These are phyloP conservation scores for Leucopsar rothschildi DNA, from an alignment of 2,113 vertebrate species.

Conservation along the genomic window DNA sequence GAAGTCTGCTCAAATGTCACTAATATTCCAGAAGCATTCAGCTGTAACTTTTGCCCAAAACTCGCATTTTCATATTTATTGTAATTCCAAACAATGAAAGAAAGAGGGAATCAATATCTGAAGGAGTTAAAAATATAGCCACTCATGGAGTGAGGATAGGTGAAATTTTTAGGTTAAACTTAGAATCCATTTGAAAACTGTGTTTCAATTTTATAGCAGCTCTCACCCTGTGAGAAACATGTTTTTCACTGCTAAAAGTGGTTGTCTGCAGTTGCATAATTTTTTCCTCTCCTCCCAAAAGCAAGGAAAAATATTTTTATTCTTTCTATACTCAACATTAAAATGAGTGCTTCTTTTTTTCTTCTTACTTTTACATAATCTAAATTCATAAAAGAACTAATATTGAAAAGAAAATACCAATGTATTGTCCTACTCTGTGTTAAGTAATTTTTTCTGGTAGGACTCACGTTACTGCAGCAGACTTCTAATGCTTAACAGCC, in stretches of 20 bases:
- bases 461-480: background rate
- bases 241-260: background rate
- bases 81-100: background rate
- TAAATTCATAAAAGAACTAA: background rate
- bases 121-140: background rate
- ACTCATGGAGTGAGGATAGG: background rate
- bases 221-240: background rate
- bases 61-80: background rate
- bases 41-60: background rate
- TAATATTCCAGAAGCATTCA: constrained; percentile 30
- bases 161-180: background rate
- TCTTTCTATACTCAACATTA: background rate
- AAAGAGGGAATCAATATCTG: background rate
- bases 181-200: background rate
- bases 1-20: constrained; percentile 23
- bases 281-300: background rate
- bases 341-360: background rate
- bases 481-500: background rate
- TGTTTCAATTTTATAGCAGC: background rate
- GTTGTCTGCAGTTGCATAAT: background rate
- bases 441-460: background rate
- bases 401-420: background rate
- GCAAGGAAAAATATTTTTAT: background rate
- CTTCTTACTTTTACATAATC: background rate
- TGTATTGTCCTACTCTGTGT: background rate